phyloP scores from a whole-genome alignment of 2,888 invertebrate species.

The Ischnura elegans region DNA sequence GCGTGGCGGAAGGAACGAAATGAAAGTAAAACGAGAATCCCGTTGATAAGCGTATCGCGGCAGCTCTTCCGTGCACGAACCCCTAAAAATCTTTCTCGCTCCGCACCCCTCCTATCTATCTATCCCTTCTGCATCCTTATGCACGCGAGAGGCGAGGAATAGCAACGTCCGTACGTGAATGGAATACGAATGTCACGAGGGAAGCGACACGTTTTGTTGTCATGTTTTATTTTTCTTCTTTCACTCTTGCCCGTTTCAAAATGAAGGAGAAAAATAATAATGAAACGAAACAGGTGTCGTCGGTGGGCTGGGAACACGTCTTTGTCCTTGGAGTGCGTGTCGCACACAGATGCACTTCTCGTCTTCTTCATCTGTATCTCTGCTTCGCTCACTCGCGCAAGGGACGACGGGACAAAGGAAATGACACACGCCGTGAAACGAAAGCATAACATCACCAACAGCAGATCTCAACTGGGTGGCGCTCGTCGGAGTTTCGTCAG shows the following conservation, averaged over 20 bases:
- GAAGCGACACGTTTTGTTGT: background rate
- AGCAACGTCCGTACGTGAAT: background rate
- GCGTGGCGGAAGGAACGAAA: background rate
- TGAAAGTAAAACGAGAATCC: background rate
- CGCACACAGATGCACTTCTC: background rate
- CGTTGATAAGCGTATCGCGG: background rate
- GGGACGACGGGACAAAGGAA: background rate
- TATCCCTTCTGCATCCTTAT: background rate
- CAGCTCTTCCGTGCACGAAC: background rate
- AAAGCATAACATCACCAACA: too few species aligned
- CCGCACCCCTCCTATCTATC: background rate
- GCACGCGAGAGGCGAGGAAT: background rate
- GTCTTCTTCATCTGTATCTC: too few species aligned
- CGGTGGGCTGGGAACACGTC: background rate
- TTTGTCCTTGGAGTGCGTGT: background rate
- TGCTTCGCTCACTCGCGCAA: background rate
- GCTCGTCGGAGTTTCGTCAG: too few species aligned
- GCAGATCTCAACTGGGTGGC: too few species aligned
- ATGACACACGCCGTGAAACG: background rate
- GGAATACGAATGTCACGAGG: conserved; percentile 9
- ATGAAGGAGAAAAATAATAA: too few species aligned
- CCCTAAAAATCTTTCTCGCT: too few species aligned
- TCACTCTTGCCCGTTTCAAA: too few species aligned
- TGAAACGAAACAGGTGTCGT: conserved; percentile 5
- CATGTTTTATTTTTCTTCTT: too few species aligned